Conservation (phyloP, 2,797 vertebrate species). For the Apogon hyalosoma region DNA sequence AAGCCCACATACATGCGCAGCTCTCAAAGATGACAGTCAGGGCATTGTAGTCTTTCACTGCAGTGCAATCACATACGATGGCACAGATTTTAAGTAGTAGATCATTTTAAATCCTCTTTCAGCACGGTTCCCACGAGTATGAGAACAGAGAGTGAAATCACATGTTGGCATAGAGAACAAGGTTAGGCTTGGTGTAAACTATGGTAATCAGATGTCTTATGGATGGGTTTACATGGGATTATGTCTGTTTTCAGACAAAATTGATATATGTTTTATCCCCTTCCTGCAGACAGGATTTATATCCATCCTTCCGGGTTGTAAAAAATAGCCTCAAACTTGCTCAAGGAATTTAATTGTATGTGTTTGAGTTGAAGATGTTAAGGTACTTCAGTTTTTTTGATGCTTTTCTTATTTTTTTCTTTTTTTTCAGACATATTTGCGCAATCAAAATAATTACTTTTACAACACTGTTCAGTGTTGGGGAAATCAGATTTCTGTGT, state of each 20-base stretch:
- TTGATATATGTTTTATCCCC: not conserved
- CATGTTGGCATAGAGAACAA: conserved; percentile 54
- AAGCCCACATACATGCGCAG: conserved; percentile 12
- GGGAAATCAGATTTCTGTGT: not conserved
- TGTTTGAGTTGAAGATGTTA: too few species aligned
- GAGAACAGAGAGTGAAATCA: conserved; percentile 50
- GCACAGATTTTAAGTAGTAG: conserved; percentile 52
- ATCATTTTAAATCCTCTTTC: conserved; percentile 54
- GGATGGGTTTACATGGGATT: conserved; percentile 40
- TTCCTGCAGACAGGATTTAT: conserved; percentile 32
- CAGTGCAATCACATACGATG: conserved; percentile 27
- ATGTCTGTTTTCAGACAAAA: conserved; percentile 16
- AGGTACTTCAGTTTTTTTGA: too few species aligned
- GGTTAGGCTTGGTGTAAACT: conserved; percentile 45
- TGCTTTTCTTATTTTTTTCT: too few species aligned
- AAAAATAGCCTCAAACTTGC: conserved; percentile 33
- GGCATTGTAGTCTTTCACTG: conserved; percentile 23
- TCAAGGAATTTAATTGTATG: too few species aligned
- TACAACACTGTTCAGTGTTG: not conserved
- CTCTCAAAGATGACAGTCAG: conserved; percentile 15
- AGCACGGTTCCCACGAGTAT: conserved; percentile 56
- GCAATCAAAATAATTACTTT: too few species aligned
- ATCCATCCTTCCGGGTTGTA: conserved; percentile 31
- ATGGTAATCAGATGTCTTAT: conserved; percentile 52
- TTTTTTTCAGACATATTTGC: too few species aligned